Conservation (phyloP, 2,113 vertebrate genomes). For the Phocoena sinus region DNA sequence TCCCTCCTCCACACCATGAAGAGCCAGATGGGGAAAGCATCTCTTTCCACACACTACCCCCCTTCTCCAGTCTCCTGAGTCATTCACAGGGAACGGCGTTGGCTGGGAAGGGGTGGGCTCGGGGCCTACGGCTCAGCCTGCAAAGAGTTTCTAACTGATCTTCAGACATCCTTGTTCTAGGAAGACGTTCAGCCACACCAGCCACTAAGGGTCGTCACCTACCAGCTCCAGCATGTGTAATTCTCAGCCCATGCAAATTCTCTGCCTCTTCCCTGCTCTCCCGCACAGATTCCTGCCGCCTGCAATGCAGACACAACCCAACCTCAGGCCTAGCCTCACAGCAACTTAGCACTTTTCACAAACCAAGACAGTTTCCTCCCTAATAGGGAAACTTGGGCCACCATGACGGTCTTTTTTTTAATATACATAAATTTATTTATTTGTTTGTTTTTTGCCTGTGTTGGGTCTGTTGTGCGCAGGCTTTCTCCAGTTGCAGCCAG, state of each 20-base stretch:
- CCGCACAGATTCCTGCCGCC: not conserved
- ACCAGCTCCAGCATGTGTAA: rapidly evolving
- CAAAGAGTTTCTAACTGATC: not conserved
- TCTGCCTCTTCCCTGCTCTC: not conserved
- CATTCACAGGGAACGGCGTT: rapidly evolving
- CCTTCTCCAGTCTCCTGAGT: not conserved
- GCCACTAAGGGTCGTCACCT: not conserved
- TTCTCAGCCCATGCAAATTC: rapidly evolving
- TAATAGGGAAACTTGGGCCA: not conserved
- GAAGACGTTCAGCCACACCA: not conserved
- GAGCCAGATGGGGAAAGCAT: not conserved
- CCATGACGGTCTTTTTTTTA: not conserved
- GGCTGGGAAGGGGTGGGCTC: not conserved
- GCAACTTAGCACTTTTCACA: not conserved
- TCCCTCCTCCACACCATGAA: not conserved
- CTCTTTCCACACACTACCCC: rapidly evolving
- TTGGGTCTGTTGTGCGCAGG: too few species aligned
- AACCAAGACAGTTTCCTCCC: not conserved
- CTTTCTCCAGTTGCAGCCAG: too few species aligned
- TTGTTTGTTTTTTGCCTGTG: too few species aligned
- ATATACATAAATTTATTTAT: too few species aligned
- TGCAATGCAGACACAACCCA: rapidly evolving
- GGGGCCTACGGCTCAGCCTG: not conserved
- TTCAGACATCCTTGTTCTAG: not conserved
- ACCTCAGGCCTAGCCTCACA: not conserved